phyloP scores from a whole-genome alignment of 64 coral and sea anemone genomes.

The Astreopora myriophthalma region DNA sequence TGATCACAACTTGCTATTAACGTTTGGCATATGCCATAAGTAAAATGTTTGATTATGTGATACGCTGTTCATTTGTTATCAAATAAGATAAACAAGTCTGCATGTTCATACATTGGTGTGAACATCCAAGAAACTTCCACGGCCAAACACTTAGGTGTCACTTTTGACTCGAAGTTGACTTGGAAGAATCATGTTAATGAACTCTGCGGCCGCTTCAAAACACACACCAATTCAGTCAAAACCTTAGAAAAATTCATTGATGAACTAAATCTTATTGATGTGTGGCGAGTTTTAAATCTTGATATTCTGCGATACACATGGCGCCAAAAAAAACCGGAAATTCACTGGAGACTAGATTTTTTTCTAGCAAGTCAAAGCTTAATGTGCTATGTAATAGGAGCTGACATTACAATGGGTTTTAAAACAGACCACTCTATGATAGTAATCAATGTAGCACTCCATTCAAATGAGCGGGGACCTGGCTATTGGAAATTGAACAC shows the following conservation, averaged over 20 bases:
- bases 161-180: too few relatives aligned
- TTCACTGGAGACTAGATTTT: not conserved
- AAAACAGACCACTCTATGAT: conserved; percentile 20
- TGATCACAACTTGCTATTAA: conserved; percentile 22
- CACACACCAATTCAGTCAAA: not conserved
- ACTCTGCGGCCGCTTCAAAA: not conserved
- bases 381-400: not conserved
- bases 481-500: conserved; percentile 27
- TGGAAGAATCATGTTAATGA: too few relatives aligned
- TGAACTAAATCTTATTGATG: not conserved
- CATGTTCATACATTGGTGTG: not conserved
- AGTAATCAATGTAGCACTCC: not conserved
- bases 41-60: conserved; percentile 33
- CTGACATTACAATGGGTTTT: not conserved
- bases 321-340: not conserved
- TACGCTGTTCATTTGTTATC: not conserved
- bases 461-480: not conserved
- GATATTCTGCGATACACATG: not conserved
- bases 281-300: conserved; percentile 12
- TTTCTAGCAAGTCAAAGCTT: conserved; percentile 25
- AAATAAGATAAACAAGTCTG: not conserved
- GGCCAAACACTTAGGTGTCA: too few relatives aligned
- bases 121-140: too few relatives aligned
- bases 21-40: conserved; percentile 7
- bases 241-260: not conserved